Evolutionary conservation across 1,140 invertebrate species (phyloP), one percentile per base, ranked within the genome.

Genomic region (Drosophila sucinea): DNA sequence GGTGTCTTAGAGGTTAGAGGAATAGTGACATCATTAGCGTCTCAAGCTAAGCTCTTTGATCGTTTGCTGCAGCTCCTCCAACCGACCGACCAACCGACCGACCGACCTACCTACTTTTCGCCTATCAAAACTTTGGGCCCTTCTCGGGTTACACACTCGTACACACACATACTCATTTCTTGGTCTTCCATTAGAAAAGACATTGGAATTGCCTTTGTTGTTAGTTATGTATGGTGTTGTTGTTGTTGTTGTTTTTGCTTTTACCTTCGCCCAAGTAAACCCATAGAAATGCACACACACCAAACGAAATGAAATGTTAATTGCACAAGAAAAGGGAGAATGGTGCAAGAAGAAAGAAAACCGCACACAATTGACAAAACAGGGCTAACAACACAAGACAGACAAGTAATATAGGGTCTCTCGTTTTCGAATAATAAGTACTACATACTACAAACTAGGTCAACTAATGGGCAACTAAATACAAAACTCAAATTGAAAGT

Each of bases 171-270:
- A 64, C 71, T 82, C 83, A 87, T 83, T 86, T 86, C 83, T 87
- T 86, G 79, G 82, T 87, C 82, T 86, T 86, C 83, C 83, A 87
- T 87, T 86, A 87, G 83, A 87, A 87, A 51, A 87, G 80, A 89
- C 84, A 89, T 89, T 87, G 83, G 74, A 77, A 79, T 73, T 65
- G 58, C 55, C 54, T 61, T 64, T 32, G 73, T 64, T 68, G 63
- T 40, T 40, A 40, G 38, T 40, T 40, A 40, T 40, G 8, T 40
- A 30, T 40, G 33, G 3, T 6, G 5, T 17, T 62, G 29, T 73
- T 62, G 51, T 65, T 60, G 38, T 61, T 60, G 2, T 51, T 55
- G 44, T 47, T 11, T n/a, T 47, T 40, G 10, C 3, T n/a, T 8
- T 64, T 58, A 72, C 72, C 61, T 83, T 77, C 69, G 81, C 61